phyloP scores from a whole-genome alignment of 1,140 invertebrate genomes.

The Danaus melanippus region DNA sequence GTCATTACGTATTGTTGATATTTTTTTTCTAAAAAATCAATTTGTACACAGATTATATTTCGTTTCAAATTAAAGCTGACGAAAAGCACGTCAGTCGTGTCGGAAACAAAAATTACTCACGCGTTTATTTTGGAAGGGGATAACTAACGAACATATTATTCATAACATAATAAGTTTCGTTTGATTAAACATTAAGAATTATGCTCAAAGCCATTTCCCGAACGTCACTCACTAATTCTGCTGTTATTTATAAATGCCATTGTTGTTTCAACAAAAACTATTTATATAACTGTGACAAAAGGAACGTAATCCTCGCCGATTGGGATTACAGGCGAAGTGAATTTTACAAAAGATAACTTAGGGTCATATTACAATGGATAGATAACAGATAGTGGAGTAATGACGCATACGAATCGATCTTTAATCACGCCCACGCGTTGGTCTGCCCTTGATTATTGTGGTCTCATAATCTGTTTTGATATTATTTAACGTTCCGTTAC shows the following conservation, averaged over 20 bases:
- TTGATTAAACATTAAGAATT: too few species aligned
- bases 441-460: constrained; percentile 16
- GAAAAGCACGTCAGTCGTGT: too few species aligned
- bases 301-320: constrained; percentile 53
- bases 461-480: constrained; percentile 16
- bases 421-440: constrained; percentile 53
- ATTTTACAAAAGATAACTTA: constrained; percentile 51
- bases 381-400: constrained; percentile 46
- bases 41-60: neutral
- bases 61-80: too few species aligned
- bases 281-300: constrained; percentile 32
- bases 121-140: too few species aligned
- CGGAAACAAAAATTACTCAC: too few species aligned
- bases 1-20: too few species aligned
- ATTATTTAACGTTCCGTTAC: too few species aligned
- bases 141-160: too few species aligned
- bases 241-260: constrained; percentile 7
- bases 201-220: too few species aligned
- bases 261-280: constrained; percentile 29
- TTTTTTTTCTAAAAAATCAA: too few species aligned
- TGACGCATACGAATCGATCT: constrained; percentile 62
- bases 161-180: too few species aligned
- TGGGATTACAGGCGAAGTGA: constrained; percentile 55
- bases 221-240: too few species aligned
- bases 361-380: constrained; percentile 48